Evolutionary conservation across 2,113 vertebrate species (phyloP), one percentile per base, ranked within the genome.

Genomic region (Porphyrio hochstetteri): DNA sequence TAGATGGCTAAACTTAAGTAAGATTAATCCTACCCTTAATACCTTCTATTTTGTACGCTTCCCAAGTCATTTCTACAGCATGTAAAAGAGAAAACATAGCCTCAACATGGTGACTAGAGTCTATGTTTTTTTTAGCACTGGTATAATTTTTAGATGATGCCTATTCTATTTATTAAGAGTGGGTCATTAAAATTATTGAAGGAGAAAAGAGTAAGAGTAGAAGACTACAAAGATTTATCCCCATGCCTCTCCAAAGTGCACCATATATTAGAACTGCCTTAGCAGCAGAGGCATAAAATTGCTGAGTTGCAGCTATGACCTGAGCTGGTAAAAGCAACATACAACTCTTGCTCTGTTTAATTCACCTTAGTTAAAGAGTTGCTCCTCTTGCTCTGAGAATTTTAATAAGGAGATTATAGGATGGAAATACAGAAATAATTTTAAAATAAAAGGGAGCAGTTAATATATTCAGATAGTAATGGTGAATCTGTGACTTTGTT

Each of bases 401-500:
- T 96, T 94, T 71, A 81, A 74, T 38, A 61, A 53, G 5, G 11
- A 61, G 2, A 36, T 33, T 67, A 17, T 55, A 82, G 28, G 19
- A 89, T 67, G 10, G 33, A 83, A 93, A 82, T 69, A 29, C 7
- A 56, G 53, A 92, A 92, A 86, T 57, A 36, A 67, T 67, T 89
- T 90, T 63, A 72, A 96, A 97, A 97, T 93, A 86, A 95, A 96
- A 93, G 3, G 3, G 7, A 87, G 10, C 3, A 23, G 35, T 78
- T 94, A 83, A 82, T 81, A 81, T 55, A 95, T 76, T 93, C 81
- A 74, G 60, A 92, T 28, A 71, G 7, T 29, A 40, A 36, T 46
- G 17, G 53, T 89, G 68, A 95, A 95, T 56, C 55, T 82, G 15
- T 86, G 82, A 87, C 89, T 94, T 92, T 91, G 60, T 74, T 94